Evolutionary conservation across 1,140 invertebrate species (phyloP), one percentile per base, ranked within the genome.

Genomic region (Caenorhabditis brenneri): DNA sequence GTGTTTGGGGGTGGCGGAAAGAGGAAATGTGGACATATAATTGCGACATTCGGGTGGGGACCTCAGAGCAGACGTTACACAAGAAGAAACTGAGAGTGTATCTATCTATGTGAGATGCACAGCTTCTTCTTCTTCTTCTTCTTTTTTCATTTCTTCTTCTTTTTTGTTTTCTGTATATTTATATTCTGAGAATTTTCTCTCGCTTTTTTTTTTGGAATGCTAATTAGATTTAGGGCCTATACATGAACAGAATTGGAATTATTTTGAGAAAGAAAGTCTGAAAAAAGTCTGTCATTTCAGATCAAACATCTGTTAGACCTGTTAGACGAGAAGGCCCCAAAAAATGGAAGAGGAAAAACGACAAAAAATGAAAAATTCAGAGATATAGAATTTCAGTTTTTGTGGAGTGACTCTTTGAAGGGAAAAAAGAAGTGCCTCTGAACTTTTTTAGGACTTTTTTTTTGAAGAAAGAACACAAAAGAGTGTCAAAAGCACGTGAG

Each of bases 311-410:
- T 55, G 53, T 51, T 5, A 12, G 12, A 42, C 60, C 24, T 22
- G n/a, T n/a, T n/a, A 42, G 12, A 42, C 5, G 39, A 51, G 53
- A 36, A 33, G 31, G 36, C 58, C 31, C 36, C 31, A 65, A 65
- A 65, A 16, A 16, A 36, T 29, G 36, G 31, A 24, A 29, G 7
- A 36, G 4, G 29, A 31, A 65, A 31, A 36, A 36, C 7, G 27
- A 36, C 7, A 65, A 65, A 36, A 33, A 36, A 36, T 65, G n/a
- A 65, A 65, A 65, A 19, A 65, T 65, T 65, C 58, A 65, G 31
- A 65, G 53, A 65, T 65, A 65, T 65, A 65, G 58, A 65, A 39
- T 65, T 65, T 65, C 58, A 65, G 58, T 65, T n/a, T n/a, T n/a
- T n/a, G n/a, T n/a, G n/a, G 60, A n/a, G n/a, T 65, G 58, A 65